Percentiles rank a stretch among this genome's conserved stretches.
phyloP scores from a whole-genome alignment of 2,888 invertebrate species.

The Nipponacmea schrenckii region DNA sequence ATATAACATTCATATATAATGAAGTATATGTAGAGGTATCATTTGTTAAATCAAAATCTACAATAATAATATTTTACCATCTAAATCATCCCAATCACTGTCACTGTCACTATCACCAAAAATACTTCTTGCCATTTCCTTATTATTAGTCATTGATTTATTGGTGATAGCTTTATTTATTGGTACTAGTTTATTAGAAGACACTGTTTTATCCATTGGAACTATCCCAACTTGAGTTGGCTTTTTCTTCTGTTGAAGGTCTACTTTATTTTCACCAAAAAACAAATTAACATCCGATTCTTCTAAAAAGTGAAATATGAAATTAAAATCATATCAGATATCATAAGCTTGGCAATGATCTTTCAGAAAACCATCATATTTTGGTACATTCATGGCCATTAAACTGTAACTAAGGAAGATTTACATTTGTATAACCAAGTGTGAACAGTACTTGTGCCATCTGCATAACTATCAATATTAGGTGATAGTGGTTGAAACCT shows the following conservation, averaged over 20 bases:
- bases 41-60: no score
- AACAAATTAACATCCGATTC: not conserved
- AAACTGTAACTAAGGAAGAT: no score
- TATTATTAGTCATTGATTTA: not conserved
- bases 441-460: no score
- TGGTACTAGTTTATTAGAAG: not conserved
- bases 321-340: no score
- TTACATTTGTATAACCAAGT: no score
- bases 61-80: conserved; percentile 27
- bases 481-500: no score
- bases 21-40: no score
- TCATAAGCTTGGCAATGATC: no score
- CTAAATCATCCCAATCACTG: conserved; percentile 60
- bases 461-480: no score
- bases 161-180: not conserved
- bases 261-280: not conserved
- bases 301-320: not conserved
- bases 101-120: conserved; percentile 51
- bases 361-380: no score
- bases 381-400: no score
- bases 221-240: not conserved
- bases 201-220: not conserved
- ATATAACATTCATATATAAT: no score
- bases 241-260: not conserved
- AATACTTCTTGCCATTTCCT: conserved; percentile 31